Evolutionary conservation across 2,888 invertebrate genomes (phyloP).

Genomic region (Schizotus pectinicornis): DNA sequence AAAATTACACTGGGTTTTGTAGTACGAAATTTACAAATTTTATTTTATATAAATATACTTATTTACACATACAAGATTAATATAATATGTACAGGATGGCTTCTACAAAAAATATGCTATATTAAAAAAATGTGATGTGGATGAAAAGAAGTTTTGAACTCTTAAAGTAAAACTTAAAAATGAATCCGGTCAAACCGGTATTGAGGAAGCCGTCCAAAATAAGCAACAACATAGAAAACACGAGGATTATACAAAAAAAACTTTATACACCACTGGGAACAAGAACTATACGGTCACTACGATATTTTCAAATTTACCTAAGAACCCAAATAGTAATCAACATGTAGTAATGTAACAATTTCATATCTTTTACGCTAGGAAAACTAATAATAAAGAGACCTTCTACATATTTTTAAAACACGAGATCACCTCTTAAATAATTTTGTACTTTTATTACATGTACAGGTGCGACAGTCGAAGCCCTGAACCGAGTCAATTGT

Average conservation of each 20-base stretch:
- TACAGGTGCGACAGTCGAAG: conserved; percentile 28
- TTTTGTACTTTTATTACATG: conserved; percentile 55
- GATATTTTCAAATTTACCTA: conserved; percentile 17
- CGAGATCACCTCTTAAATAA: conserved; percentile 58
- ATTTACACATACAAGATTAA: conserved; percentile 46
- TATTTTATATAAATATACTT: conserved; percentile 48
- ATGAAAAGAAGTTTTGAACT: background rate
- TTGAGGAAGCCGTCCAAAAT: background rate
- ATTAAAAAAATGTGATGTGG: conserved; percentile 39
- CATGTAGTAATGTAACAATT: conserved; percentile 30
- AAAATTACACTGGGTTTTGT: conserved; percentile 42
- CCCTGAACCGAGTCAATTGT: conserved; percentile 4
- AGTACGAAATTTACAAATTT: conserved; percentile 55
- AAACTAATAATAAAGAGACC: conserved; percentile 48
- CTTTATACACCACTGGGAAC: conserved; percentile 10
- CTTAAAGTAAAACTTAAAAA: too few species aligned
- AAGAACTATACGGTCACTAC: conserved; percentile 14
- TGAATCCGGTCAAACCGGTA: background rate
- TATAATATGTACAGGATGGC: conserved; percentile 47
- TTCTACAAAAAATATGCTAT: conserved; percentile 27
- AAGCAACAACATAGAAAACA: conserved; percentile 16
- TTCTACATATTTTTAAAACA: conserved; percentile 49
- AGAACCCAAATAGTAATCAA: conserved; percentile 31
- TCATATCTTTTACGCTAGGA: conserved; percentile 37
- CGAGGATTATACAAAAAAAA: conserved; percentile 15